Evolutionary conservation across 1,140 invertebrate genomes (phyloP), one percentile per base, ranked within the genome.

Genomic region (Brachionus rotundiformis): DNA sequence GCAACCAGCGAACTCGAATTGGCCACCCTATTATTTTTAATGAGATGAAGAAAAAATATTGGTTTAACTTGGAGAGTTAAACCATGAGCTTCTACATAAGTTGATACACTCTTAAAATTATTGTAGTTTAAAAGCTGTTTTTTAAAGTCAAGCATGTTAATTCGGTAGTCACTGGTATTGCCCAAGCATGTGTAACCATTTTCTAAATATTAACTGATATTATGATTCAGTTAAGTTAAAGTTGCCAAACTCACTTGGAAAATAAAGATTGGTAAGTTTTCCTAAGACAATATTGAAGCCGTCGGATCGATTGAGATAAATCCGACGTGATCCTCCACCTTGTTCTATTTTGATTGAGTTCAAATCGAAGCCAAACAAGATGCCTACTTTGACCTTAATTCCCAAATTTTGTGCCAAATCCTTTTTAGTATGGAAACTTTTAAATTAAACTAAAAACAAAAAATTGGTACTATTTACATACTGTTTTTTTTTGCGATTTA

Each of bases 121-220:
- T 8, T 4, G n/a, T 19, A 3, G 19, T 33, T 36, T 23, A 79
- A 29, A 13, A 79, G 5, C 47, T 79, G 44, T 5, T 79, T 79
- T 79, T 79, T 79, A 59, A 79, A 79, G 29, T 79, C 76, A 11
- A 79, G 19, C 3, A 79, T 25, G 36, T 54, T 79, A 5, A 79
- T 59, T 8, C 25, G 29, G 36, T 59, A 79, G 19, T 79, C 76
- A 8, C 54, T 59, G 1, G 25, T 7, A 29, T 59, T 10, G 19
- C 76, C 76, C 19, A 79, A n/a, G 10, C 76, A 79, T 19, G 76
- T 79, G 33, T 79, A 79, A 3, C 13, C 10, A 25, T 77, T 44
- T 36, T 41, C 73, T 77, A 13, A 27, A 59, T 7, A 77, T 31
- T 19, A 23, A 31, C 27, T 31, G 3, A 36, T 25, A 36, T 77